Conservation (phyloP, 2,113 vertebrate species). For the Leuciscus idus region DNA sequence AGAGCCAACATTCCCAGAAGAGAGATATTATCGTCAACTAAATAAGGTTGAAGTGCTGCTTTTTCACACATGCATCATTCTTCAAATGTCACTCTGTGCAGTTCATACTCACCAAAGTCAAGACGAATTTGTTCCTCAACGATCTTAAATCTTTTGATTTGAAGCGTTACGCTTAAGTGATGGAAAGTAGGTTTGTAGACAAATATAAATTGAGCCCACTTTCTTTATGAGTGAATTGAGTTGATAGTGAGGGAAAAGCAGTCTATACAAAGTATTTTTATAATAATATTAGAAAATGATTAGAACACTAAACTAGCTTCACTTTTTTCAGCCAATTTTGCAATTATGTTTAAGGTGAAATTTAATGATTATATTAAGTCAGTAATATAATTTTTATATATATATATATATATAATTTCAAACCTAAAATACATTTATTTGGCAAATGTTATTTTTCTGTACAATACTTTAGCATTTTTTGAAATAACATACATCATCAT, state of each 20-base stretch:
- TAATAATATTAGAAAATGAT: background rate
- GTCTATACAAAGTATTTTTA: background rate
- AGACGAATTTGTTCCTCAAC: background rate
- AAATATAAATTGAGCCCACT: background rate
- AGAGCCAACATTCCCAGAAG: constrained; percentile 26
- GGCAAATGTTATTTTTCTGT: background rate
- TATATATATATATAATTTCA: no score
- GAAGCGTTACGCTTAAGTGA: background rate
- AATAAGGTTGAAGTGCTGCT: constrained; percentile 22
- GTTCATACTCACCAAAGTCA: background rate
- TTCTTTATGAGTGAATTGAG: background rate
- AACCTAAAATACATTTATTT: background rate
- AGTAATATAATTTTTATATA: no score
- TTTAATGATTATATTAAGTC: no score
- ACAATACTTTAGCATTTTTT: background rate
- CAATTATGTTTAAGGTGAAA: background rate
- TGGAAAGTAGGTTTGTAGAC: background rate
- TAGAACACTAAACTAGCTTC: background rate
- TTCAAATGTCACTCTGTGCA: background rate
- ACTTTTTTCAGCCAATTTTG: background rate
- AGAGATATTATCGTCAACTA: background rate
- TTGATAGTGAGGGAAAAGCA: background rate
- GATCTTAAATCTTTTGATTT: background rate
- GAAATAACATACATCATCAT: background rate
- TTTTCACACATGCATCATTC: constrained; percentile 3